These are phyloP conservation scores for Diplogasteroides magnus DNA, from an alignment of 1,140 invertebrate genomes.

Conservation along the genomic window DNA sequence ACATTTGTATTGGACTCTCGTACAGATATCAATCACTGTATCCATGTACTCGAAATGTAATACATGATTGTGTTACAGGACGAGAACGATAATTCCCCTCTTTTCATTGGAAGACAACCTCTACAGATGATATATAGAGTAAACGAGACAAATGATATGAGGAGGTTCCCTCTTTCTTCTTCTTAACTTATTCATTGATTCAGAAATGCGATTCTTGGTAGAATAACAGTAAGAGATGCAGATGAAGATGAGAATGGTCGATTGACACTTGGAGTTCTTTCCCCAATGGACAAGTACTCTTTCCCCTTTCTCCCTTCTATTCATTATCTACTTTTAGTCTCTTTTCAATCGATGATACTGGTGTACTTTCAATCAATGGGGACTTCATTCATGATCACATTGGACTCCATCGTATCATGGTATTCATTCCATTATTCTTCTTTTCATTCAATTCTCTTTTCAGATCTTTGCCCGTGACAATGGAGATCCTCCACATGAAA, in stretches of 20 bases:
- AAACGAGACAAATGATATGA: too few species aligned
- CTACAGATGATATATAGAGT: too few species aligned
- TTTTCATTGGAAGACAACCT: conserved; percentile 42
- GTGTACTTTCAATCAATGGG: conserved; percentile 44
- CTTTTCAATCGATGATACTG: conserved; percentile 39
- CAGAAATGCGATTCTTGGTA: conserved; percentile 41
- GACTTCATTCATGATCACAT: conserved; percentile 48
- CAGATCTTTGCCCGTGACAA: conserved; percentile 40
- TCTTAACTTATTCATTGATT: conserved; percentile 2
- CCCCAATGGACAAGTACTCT: conserved; percentile 41
- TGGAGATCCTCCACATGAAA: conserved; percentile 48
- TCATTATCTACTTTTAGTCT: conserved; percentile 37
- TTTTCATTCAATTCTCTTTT: neutral
- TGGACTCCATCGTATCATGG: conserved; percentile 41
- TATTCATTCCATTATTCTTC: neutral
- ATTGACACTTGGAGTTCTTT: conserved; percentile 40
- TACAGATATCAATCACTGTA: conserved; percentile 44
- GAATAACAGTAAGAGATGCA: conserved; percentile 36
- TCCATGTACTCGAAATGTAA: too few species aligned
- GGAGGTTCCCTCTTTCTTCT: conserved; percentile 14
- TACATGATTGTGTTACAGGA: conserved; percentile 37
- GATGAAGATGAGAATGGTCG: conserved; percentile 49
- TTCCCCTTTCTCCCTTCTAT: neutral
- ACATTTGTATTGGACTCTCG: conserved; percentile 47
- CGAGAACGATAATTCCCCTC: conserved; percentile 51